Evolutionary conservation across 2,888 invertebrate genomes (phyloP), one percentile per base, ranked within the genome.

Genomic region (Dynastes grantii): DNA sequence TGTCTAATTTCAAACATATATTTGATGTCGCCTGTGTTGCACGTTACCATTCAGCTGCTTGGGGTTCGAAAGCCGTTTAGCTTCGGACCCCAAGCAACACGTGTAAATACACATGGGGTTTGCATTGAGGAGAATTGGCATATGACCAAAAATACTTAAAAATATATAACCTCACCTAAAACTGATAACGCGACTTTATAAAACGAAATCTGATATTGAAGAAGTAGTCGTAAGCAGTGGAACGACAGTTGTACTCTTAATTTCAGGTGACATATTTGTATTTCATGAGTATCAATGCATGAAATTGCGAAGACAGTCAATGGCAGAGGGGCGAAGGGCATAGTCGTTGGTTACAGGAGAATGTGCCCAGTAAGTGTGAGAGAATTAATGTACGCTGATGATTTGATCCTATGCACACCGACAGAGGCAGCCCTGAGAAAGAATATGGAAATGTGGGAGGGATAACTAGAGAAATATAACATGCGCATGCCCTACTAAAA

Each of bases 91-190:
- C 22, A 22, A 22, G 22, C 22, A 22, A 22, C 22, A 22, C 22
- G 22, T 22, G 22, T 22, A 22, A 22, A 22, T 22, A 22, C 87
- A 94, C 95, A 0, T 97, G 95, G 94, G 97, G 97, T 1, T 89
- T 92, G 2, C 96, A 97, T 89, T 91, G 92, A 75, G 97, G 97
- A 0, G 97, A 97, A 85, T 89, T 97, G 84, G 96, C 96, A 1
- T 94, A 94, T 81, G 89, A 89, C 81, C 90, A 22, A 89, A 86
- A 82, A 81, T 55, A 88, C 88, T 16, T 90, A 91, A 13, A 86
- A 86, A 76, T 86, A 86, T 76, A 81, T 92, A 0, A 80, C 89
- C 0, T 82, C 86, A 0, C 92, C 92, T 22, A 0, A 92, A 90
- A 85, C 83, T 88, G 83, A 91, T 92, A 13, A 88, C 81, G 22